Percentiles rank a stretch among this genome's conserved stretches.
phyloP scores from a whole-genome alignment of 2,113 vertebrate species.

The Prionailurus bengalensis region DNA sequence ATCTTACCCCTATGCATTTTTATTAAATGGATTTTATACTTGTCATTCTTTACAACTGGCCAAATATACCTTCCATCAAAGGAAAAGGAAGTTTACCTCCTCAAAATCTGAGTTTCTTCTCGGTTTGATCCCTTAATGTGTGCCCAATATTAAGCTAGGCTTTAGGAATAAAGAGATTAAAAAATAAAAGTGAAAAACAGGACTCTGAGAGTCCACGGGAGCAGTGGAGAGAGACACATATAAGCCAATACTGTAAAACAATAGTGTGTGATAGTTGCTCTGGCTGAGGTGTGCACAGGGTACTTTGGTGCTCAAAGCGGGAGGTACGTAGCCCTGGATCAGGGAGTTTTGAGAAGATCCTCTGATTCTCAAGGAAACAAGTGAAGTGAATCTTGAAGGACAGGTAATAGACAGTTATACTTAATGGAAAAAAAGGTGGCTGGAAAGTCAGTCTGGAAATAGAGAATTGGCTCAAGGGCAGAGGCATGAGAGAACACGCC shows the following conservation, averaged over 20 bases:
- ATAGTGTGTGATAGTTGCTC: not conserved
- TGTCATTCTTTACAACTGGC: not conserved
- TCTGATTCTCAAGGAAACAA: conserved; percentile 29
- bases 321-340: not conserved
- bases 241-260: not conserved
- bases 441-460: conserved; percentile 11
- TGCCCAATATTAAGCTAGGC: not conserved
- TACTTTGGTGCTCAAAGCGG: not conserved
- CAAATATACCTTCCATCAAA: not conserved
- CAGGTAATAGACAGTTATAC: not conserved
- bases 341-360: not conserved
- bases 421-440: not conserved
- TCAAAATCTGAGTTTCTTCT: not conserved
- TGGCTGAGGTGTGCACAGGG: not conserved
- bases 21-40: not conserved
- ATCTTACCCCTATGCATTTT: not conserved
- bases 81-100: not conserved
- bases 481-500: not conserved
- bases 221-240: not conserved
- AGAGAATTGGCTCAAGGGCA: not conserved
- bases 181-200: not conserved
- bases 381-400: not conserved
- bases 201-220: not conserved
- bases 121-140: not conserved
- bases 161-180: not conserved